These are phyloP conservation scores for Bradypodion ventrale DNA, from an alignment of 2,797 vertebrate species.

Conservation along the genomic window DNA sequence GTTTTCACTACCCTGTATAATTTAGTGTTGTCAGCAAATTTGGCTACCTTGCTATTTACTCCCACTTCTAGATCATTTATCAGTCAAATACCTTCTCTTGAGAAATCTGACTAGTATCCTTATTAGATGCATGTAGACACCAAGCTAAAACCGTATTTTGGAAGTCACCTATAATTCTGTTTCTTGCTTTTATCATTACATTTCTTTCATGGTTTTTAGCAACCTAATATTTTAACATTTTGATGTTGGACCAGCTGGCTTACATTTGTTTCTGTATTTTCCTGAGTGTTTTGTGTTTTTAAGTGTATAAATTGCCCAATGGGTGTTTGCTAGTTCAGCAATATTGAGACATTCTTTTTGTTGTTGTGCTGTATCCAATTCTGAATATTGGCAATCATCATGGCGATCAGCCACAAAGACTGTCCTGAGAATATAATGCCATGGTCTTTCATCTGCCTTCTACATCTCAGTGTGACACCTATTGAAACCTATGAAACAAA, in stretches of 20 bases:
- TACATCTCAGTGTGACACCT: too few species aligned
- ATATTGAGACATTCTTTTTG: background rate
- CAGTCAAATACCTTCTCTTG: background rate
- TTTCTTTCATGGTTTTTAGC: background rate
- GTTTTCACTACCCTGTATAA: too few species aligned
- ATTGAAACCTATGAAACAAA: too few species aligned
- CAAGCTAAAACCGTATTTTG: background rate
- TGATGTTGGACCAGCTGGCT: background rate
- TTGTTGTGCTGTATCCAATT: too few species aligned
- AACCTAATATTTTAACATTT: background rate
- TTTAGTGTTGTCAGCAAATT: too few species aligned
- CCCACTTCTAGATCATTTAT: too few species aligned
- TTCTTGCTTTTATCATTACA: background rate
- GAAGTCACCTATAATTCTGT: background rate
- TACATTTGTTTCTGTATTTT: background rate
- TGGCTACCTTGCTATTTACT: too few species aligned
- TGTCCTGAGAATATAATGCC: too few species aligned
- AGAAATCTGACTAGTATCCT: background rate
- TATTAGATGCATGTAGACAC: background rate
- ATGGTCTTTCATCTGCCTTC: too few species aligned
- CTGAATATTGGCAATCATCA: too few species aligned
- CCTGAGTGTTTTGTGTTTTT: background rate
- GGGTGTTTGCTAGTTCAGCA: background rate
- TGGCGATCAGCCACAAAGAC: too few species aligned
- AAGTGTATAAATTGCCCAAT: background rate